Conservation (phyloP, 92 coral and sea anemone species). For the Porites rus region DNA sequence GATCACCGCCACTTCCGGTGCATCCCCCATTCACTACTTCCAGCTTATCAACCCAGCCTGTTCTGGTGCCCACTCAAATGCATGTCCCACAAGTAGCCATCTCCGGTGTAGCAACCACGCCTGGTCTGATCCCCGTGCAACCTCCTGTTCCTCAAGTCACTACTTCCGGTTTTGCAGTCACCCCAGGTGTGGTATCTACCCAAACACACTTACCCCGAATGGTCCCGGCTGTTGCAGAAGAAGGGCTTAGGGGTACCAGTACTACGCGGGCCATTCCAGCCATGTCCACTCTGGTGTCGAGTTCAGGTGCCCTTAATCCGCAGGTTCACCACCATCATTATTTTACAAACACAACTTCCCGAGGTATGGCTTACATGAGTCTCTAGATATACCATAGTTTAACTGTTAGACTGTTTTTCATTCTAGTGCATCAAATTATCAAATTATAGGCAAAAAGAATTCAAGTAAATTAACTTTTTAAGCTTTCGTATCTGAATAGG, state of each 20-base stretch:
- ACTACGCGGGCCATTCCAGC: constrained; percentile 23
- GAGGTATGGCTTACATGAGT: constrained; percentile 41
- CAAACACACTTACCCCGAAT: constrained; percentile 7
- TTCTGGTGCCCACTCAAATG: not conserved
- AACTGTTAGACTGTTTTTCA: not conserved
- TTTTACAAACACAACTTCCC: constrained; percentile 43
- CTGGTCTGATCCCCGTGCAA: not conserved
- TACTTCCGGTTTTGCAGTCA: not conserved
- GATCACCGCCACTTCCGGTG: constrained; percentile 16
- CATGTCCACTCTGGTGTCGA: constrained; percentile 38
- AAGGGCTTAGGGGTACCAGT: constrained; percentile 15
- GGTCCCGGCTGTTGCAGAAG: constrained; percentile 25
- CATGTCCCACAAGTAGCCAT: not conserved
- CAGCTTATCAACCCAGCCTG: constrained; percentile 7
- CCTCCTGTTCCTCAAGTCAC: not conserved
- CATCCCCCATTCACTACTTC: constrained; percentile 42
- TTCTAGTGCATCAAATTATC: no score
- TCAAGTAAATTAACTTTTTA: no score
- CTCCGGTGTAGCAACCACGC: not conserved
- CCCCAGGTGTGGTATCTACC: constrained; percentile 1
- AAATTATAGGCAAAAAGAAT: no score
- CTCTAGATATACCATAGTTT: not conserved
- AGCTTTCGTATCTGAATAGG: no score
- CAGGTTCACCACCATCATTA: constrained; percentile 88
- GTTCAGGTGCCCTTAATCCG: constrained; percentile 25